These are phyloP conservation scores for Mastacembelus armatus DNA, from an alignment of 2,797 vertebrate genomes.

Conservation along the genomic window DNA sequence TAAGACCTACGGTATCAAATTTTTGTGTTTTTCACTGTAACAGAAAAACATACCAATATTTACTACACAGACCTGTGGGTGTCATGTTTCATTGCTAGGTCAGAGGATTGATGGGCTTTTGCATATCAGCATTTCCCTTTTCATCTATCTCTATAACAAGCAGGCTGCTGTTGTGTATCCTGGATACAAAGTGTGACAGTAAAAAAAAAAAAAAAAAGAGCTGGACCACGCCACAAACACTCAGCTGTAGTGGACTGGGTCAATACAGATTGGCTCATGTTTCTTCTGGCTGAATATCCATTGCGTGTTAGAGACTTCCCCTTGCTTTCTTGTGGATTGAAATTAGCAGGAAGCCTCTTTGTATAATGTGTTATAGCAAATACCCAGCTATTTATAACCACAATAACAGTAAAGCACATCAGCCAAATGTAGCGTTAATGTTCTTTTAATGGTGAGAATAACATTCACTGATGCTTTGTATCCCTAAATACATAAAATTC, in stretches of 20 bases:
- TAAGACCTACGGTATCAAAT: background rate
- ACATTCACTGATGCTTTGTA: background rate
- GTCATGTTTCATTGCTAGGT: slow-evolving; percentile 35
- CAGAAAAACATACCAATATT: background rate
- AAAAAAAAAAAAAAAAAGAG: slow-evolving; percentile 17
- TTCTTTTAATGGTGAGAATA: background rate
- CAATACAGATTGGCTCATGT: slow-evolving; percentile 62
- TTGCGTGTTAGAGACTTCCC: slow-evolving; percentile 5
- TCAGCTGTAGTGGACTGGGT: slow-evolving; percentile 56
- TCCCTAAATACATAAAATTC: background rate
- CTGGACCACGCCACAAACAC: slow-evolving; percentile 46
- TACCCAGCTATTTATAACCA: background rate
- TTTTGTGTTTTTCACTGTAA: background rate
- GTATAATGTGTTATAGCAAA: background rate
- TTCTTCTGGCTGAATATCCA: slow-evolving; percentile 48
- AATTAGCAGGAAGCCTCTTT: slow-evolving; percentile 17
- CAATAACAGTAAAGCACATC: background rate
- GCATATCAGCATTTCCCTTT: slow-evolving; percentile 24
- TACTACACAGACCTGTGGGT: slow-evolving; percentile 8
- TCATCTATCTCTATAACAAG: slow-evolving; percentile 23
- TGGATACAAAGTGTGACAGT: slow-evolving; percentile 36
- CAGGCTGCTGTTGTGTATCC: slow-evolving; percentile 33
- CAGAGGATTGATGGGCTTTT: too few species aligned
- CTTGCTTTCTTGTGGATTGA: slow-evolving; percentile 9
- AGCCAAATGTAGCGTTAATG: background rate